Conservation (phyloP, 2,113 vertebrate genomes). For the Clarias batrachus region DNA sequence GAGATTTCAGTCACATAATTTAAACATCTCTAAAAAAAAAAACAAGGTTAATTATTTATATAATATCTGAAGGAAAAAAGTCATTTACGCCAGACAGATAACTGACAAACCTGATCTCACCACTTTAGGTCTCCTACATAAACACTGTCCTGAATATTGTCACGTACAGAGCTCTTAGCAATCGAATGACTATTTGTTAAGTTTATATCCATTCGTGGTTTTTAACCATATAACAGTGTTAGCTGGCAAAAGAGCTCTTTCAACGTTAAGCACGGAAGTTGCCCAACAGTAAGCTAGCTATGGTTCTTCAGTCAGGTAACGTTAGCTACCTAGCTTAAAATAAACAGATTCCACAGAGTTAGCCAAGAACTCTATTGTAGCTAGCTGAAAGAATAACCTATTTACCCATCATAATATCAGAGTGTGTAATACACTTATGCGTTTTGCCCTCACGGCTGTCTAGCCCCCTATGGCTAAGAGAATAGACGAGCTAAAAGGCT, state of each 20-base stretch:
- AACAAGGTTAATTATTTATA: neutral
- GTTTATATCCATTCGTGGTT: neutral
- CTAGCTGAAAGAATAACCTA: neutral
- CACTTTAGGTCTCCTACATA: neutral
- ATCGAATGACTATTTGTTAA: neutral
- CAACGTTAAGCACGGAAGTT: neutral
- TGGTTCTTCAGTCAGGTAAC: neutral
- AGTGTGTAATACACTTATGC: neutral
- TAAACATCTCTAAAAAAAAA: neutral
- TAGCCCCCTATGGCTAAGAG: neutral
- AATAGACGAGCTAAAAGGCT: neutral
- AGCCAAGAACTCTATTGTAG: neutral
- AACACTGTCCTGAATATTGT: neutral
- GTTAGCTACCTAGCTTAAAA: conserved; percentile 13
- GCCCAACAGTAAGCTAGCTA: neutral
- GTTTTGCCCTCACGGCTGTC: neutral
- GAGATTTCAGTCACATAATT: neutral
- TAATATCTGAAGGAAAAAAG: neutral
- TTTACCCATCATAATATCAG: neutral
- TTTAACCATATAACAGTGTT: neutral
- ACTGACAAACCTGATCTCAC: neutral
- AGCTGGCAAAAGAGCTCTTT: neutral
- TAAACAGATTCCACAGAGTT: neutral
- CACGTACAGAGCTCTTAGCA: neutral
- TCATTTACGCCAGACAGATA: neutral